Evolutionary conservation across 2,113 vertebrate genomes (phyloP).

Genomic region (Nannobrachium achirus): DNA sequence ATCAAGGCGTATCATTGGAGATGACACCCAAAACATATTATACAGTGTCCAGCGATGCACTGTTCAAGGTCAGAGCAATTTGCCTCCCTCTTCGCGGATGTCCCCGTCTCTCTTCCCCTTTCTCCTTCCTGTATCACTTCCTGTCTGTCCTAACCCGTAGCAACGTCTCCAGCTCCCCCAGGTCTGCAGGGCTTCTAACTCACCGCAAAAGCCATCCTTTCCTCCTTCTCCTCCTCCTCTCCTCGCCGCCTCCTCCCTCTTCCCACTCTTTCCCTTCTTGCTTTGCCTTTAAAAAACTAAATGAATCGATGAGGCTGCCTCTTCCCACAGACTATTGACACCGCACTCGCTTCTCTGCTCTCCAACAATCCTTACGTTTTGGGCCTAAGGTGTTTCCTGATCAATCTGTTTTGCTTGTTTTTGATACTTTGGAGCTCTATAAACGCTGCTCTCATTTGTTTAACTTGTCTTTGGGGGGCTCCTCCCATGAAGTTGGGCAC

Average conservation of each 20-base stretch:
- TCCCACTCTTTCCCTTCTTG: slow-evolving; percentile 6
- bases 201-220: slow-evolving; percentile 37
- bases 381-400: slow-evolving; percentile 53
- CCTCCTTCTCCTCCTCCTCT: neutral
- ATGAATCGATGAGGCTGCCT: neutral
- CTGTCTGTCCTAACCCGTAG: neutral
- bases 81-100: slow-evolving; percentile 73
- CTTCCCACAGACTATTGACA: slow-evolving; percentile 47
- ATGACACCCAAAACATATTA: slow-evolving; percentile 86
- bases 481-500: neutral
- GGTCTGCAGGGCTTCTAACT: slow-evolving; percentile 60
- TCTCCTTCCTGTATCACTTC: slow-evolving; percentile 10
- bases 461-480: neutral
- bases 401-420: slow-evolving; percentile 50
- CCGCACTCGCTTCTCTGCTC: slow-evolving; percentile 47
- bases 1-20: slow-evolving; percentile 86
- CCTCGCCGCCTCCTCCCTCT: neutral
- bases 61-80: slow-evolving; percentile 85
- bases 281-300: slow-evolving; percentile 19
- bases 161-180: slow-evolving; percentile 29
- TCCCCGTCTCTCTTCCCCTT: slow-evolving; percentile 42
- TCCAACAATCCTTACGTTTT: slow-evolving; percentile 32
- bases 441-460: too few relatives aligned
- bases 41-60: slow-evolving; percentile 84
- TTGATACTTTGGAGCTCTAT: slow-evolving; percentile 12